A percentile compares a stretch with the other conserved stretches of the same genome.
These are phyloP conservation scores for Podotricha telesiphe DNA, from an alignment of 2,888 invertebrate species.

Conservation along the genomic window DNA sequence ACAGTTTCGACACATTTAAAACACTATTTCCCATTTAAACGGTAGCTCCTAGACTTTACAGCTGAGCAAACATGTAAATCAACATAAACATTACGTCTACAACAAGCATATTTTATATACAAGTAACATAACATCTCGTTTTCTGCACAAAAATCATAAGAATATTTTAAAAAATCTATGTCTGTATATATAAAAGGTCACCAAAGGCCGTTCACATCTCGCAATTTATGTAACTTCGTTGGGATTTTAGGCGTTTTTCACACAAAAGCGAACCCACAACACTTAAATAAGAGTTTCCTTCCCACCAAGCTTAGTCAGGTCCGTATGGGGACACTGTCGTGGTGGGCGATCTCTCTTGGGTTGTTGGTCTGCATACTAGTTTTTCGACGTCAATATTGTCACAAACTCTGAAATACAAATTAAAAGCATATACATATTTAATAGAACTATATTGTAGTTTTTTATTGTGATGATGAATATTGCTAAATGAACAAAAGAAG, in stretches of 20 bases:
- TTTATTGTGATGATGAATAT: no score
- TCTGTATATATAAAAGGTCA: slow-evolving; percentile 31
- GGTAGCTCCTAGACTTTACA: slow-evolving; percentile 6
- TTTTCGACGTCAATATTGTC: slow-evolving; percentile 92
- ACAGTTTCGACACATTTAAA: not conserved
- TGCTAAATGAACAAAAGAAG: no score
- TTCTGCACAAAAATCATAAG: slow-evolving; percentile 6
- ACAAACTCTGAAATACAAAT: slow-evolving; percentile 89
- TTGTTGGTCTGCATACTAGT: slow-evolving; percentile 85
- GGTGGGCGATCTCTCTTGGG: slow-evolving; percentile 68
- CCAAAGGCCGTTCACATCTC: slow-evolving; percentile 41
- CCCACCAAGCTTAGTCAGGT: slow-evolving; percentile 68
- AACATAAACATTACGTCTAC: not conserved
- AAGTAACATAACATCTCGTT: not conserved
- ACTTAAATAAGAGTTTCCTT: slow-evolving; percentile 78
- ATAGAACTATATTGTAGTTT: no score
- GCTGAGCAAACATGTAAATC: slow-evolving; percentile 14
- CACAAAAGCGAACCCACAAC: slow-evolving; percentile 53
- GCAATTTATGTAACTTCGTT: slow-evolving; percentile 38
- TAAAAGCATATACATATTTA: not conserved
- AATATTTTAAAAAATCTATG: slow-evolving; percentile 3
- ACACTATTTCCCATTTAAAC: not conserved
- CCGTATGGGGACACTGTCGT: slow-evolving; percentile 57
- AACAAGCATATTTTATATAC: not conserved
- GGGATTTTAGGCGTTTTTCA: slow-evolving; percentile 41